phyloP scores from a whole-genome alignment of 2,797 vertebrate species.

The Loriculus beryllinus region DNA sequence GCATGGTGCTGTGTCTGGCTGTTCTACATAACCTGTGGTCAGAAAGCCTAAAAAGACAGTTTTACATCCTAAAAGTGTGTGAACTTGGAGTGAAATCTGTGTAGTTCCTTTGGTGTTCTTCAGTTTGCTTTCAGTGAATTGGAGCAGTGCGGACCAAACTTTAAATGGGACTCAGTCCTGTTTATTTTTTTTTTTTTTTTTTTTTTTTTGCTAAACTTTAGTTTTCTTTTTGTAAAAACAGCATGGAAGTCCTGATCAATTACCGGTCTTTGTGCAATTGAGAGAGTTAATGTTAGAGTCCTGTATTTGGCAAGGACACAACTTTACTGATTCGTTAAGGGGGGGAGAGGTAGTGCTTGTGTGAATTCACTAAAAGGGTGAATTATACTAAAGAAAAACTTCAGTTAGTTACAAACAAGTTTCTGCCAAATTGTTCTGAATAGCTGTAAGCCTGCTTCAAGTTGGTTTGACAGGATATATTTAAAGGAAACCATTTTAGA shows the following conservation, averaged over 20 bases:
- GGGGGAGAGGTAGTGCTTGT: neutral
- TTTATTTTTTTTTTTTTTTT: no score
- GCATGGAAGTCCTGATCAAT: neutral
- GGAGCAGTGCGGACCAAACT: neutral
- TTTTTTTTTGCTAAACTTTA: neutral
- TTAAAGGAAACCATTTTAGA: neutral
- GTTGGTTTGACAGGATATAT: neutral
- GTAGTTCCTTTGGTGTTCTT: neutral
- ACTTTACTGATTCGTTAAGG: neutral
- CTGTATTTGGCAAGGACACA: neutral
- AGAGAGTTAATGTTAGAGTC: neutral
- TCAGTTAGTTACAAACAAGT: neutral
- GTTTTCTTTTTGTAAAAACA: neutral
- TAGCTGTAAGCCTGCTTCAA: neutral
- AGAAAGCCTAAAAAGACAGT: no score
- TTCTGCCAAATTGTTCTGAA: neutral
- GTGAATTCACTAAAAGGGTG: neutral
- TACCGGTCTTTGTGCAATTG: neutral
- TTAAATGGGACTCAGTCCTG: neutral
- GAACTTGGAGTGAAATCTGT: neutral
- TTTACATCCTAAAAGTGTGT: neutral
- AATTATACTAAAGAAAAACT: neutral
- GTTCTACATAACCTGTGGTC: neutral
- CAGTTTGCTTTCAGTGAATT: neutral
- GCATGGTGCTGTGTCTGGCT: neutral